Conservation (phyloP, 2,113 vertebrate genomes). For the Recurvirostra avosetta region DNA sequence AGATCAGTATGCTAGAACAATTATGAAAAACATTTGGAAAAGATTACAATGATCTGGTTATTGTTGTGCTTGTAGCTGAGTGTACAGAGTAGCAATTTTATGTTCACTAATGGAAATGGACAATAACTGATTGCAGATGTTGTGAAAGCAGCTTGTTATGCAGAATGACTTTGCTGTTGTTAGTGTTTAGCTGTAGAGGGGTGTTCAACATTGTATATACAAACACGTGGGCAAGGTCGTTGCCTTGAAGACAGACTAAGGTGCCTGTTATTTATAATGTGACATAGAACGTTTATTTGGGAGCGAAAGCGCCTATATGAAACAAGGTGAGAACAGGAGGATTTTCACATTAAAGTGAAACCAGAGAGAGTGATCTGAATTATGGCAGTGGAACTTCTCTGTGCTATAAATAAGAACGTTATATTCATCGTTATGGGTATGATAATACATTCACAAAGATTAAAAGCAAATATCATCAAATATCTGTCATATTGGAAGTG, state of each 20-base stretch:
- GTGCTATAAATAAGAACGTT: not conserved
- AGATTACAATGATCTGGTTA: not conserved
- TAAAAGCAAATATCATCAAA: not conserved
- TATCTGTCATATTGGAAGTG: not conserved
- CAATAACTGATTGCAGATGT: slow-evolving; percentile 22
- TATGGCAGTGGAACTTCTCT: not conserved
- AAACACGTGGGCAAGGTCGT: not conserved
- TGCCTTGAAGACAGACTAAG: not conserved
- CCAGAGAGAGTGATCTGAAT: not conserved
- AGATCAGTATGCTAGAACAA: not conserved
- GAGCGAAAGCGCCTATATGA: not conserved
- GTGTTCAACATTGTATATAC: not conserved
- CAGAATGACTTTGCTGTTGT: not conserved
- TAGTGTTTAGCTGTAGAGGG: not conserved
- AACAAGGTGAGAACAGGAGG: not conserved
- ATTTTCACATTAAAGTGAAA: not conserved
- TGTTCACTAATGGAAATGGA: slow-evolving; percentile 11
- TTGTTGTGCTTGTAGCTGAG: not conserved
- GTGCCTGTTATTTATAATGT: not conserved
- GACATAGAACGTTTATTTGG: not conserved
- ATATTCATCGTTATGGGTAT: not conserved
- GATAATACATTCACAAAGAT: not conserved
- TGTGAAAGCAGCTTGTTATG: slow-evolving; percentile 22
- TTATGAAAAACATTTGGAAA: not conserved
- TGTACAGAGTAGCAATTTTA: not conserved